These are phyloP conservation scores for Tragelaphus imberbis DNA, from an alignment of 2,113 vertebrate species.

Conservation along the genomic window DNA sequence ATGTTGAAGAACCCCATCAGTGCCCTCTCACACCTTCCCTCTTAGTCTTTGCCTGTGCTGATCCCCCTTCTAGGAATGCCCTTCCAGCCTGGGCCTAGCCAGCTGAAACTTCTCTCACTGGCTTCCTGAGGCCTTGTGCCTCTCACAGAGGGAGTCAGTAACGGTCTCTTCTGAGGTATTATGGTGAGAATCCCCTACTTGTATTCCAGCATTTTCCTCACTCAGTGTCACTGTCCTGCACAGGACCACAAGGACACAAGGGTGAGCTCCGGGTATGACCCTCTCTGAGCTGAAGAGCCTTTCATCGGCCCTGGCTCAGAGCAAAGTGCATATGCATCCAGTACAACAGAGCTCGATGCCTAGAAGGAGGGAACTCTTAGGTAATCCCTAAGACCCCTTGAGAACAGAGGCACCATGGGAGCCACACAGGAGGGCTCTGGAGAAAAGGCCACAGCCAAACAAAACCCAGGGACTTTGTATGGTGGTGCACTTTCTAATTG, in stretches of 20 bases:
- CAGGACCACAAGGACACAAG: not conserved
- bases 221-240: not conserved
- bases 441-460: conserved; percentile 59
- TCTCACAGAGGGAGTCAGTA: not conserved
- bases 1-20: not conserved
- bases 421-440: not conserved
- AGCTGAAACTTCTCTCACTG: not conserved
- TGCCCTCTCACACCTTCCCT: not conserved
- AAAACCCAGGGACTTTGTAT: conserved; percentile 67
- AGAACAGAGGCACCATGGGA: not conserved
- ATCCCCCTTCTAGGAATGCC: not conserved
- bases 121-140: not conserved
- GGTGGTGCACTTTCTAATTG: conserved; percentile 29
- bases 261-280: not conserved
- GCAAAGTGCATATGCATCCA: not conserved
- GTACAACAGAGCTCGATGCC: not conserved
- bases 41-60: not conserved
- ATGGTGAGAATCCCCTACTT: not conserved
- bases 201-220: not conserved
- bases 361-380: not conserved
- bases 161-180: not conserved
- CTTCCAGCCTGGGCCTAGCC: not conserved
- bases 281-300: not conserved
- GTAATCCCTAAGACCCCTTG: not conserved
- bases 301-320: not conserved